A percentile compares a stretch with the other conserved stretches of the same genome.
Evolutionary conservation across 2,113 vertebrate species (phyloP).

Genomic region (Progne subis): DNA sequence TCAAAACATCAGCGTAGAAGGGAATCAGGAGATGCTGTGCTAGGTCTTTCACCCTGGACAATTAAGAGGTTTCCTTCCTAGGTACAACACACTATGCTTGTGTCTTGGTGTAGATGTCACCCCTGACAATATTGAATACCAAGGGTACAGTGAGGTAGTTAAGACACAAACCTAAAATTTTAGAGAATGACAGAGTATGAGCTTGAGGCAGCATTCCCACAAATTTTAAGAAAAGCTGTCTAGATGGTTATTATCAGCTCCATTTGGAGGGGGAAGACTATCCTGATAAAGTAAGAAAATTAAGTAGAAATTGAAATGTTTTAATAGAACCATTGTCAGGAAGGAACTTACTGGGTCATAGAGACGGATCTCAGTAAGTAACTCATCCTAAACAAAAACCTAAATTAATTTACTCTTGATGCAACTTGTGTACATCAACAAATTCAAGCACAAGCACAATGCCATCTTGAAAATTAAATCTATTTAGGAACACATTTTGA

Average conservation of each 20-base stretch:
- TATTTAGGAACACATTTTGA: background rate
- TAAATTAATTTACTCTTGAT: background rate
- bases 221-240: background rate
- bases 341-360: background rate
- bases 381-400: background rate
- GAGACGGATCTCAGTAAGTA: background rate
- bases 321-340: background rate
- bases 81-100: background rate
- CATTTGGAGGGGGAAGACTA: background rate
- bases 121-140: background rate
- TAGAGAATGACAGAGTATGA: background rate
- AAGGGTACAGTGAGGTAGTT: background rate
- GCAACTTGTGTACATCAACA: background rate
- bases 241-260: background rate
- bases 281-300: background rate
- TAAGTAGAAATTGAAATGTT: background rate
- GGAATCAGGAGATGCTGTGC: rapidly evolving
- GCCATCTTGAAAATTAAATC: background rate
- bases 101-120: background rate
- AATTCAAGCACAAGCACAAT: background rate
- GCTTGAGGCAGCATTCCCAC: background rate
- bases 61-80: background rate
- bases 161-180: background rate
- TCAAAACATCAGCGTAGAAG: background rate
- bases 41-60: background rate